These are phyloP conservation scores for Chelmon rostratus DNA, from an alignment of 2,797 vertebrate species.

Conservation along the genomic window DNA sequence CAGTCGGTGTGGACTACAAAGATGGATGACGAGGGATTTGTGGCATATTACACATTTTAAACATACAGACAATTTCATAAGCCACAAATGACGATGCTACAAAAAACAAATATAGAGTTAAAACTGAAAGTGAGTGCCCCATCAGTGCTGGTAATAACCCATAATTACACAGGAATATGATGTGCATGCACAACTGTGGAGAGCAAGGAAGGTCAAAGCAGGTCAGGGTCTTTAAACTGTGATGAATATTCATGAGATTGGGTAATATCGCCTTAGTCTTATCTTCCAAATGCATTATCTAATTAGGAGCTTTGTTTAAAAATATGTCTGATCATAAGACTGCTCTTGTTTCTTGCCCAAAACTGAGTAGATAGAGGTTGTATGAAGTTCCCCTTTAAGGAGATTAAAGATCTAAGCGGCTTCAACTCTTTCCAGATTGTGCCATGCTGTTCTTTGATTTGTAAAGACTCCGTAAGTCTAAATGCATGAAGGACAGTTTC, in stretches of 20 bases:
- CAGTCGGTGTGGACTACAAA: constrained; percentile 2
- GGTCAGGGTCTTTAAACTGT: constrained; percentile 4
- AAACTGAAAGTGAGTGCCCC: background rate
- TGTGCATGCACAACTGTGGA: background rate
- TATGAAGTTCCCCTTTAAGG: background rate
- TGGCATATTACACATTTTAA: background rate
- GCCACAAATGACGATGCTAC: background rate
- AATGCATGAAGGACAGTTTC: background rate
- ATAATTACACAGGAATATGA: background rate
- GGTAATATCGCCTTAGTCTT: background rate
- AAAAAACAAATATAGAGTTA: background rate
- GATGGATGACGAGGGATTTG: background rate
- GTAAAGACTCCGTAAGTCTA: background rate
- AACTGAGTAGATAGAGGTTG: constrained; percentile 2
- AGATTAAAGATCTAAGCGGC: background rate
- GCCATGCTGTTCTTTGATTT: constrained; percentile 2
- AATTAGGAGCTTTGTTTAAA: background rate
- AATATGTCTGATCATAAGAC: background rate
- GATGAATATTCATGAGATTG: background rate
- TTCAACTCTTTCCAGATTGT: constrained; percentile 7
- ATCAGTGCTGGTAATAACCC: background rate
- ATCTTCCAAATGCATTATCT: background rate
- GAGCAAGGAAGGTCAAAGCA: background rate
- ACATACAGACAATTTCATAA: background rate
- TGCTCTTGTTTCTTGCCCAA: background rate